Percentiles rank a stretch among this genome's conserved stretches.
Conservation (phyloP, 2,113 vertebrate species). For the Brachypteracias leptosomus region DNA sequence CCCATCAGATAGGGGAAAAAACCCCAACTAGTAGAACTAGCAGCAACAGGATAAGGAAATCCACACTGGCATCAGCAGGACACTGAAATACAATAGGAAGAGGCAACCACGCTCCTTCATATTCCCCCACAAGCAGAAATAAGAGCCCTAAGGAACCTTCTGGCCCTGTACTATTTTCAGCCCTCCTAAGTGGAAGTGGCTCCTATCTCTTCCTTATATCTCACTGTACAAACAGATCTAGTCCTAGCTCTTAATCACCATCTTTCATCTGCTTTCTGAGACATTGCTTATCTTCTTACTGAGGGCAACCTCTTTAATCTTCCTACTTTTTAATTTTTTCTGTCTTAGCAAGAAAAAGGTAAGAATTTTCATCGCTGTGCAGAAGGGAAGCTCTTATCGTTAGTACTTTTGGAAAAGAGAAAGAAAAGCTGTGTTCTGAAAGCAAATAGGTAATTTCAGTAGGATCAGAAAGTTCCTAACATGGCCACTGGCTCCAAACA, state of each 20-base stretch:
- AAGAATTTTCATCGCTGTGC: background rate
- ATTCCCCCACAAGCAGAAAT: background rate
- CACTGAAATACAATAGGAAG: background rate
- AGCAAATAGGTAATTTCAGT: background rate
- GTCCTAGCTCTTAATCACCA: background rate
- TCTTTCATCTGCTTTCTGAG: background rate
- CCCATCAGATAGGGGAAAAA: background rate
- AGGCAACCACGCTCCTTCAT: background rate
- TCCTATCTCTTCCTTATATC: background rate
- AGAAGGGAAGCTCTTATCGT: background rate
- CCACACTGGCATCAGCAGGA: background rate
- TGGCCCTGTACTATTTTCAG: background rate
- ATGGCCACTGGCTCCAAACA: background rate
- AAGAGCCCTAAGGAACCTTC: background rate
- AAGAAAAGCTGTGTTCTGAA: background rate
- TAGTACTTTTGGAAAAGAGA: background rate
- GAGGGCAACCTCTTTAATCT: background rate
- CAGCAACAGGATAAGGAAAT: background rate
- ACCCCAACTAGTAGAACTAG: background rate
- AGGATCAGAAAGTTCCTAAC: background rate
- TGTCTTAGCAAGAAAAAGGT: background rate
- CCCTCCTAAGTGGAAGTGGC: rapidly evolving
- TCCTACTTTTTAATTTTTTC: background rate
- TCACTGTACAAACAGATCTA: background rate
- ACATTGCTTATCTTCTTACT: background rate